These are phyloP conservation scores for Raphicerus campestris DNA, from an alignment of 2,113 vertebrate species.

Conservation along the genomic window DNA sequence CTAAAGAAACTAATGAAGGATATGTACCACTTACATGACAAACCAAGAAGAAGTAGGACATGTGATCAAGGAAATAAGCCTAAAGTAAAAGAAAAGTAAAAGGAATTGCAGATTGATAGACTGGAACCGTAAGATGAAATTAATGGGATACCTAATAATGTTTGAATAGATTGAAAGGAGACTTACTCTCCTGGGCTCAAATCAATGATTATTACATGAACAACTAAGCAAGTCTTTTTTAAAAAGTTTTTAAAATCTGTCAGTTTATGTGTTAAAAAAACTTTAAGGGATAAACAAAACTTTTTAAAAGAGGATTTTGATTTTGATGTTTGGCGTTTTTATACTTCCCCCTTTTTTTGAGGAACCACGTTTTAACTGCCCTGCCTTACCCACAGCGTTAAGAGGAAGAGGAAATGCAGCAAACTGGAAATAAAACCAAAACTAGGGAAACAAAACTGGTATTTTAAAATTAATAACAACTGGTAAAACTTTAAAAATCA, in stretches of 20 bases:
- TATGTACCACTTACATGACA: neutral
- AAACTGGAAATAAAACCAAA: conserved; percentile 29
- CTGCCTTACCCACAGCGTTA: neutral
- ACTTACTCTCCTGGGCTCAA: neutral
- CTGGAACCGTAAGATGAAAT: neutral
- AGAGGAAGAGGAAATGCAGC: conserved; percentile 46
- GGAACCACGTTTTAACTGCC: conserved; percentile 22
- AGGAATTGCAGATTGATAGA: neutral
- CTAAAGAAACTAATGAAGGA: neutral
- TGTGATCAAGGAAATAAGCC: neutral
- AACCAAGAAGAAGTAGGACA: neutral
- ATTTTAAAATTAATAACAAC: neutral
- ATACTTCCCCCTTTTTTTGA: conserved; percentile 20
- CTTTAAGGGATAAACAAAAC: neutral
- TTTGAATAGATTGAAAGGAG: neutral
- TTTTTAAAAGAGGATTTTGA: neutral
- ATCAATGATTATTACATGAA: neutral
- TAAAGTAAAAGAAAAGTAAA: neutral
- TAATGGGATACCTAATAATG: neutral
- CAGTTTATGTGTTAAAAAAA: neutral
- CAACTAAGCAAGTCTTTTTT: neutral
- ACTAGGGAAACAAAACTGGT: neutral
- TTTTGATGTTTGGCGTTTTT: neutral
- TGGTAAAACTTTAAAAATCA: neutral
- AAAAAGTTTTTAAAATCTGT: neutral